These are phyloP conservation scores for Pseudococcus viburni DNA, from an alignment of 2,888 invertebrate species.

Conservation along the genomic window DNA sequence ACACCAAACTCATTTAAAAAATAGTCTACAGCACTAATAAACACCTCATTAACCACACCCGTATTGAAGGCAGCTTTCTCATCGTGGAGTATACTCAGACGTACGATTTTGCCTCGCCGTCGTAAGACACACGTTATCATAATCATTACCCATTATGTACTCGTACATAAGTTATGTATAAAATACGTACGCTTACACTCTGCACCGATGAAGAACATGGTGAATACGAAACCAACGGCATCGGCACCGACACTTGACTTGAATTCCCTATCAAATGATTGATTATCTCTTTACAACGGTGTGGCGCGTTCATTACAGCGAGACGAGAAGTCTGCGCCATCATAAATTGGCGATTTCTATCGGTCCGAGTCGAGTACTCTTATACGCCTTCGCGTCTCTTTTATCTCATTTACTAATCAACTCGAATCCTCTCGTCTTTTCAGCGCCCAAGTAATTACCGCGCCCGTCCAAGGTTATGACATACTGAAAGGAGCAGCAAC, in stretches of 20 bases:
- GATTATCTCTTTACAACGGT: background rate
- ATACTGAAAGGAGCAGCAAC: background rate
- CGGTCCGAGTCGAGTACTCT: background rate
- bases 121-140: background rate
- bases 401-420: slow-evolving; percentile 45
- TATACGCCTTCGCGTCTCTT: slow-evolving; percentile 15
- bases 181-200: background rate
- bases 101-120: background rate
- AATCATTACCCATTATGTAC: slow-evolving; percentile 18
- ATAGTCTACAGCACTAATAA: too few relatives aligned
- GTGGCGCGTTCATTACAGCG: slow-evolving; percentile 9
- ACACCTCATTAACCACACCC: too few relatives aligned
- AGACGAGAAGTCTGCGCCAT: slow-evolving; percentile 15
- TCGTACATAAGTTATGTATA: background rate
- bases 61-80: too few relatives aligned
- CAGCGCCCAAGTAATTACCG: slow-evolving; percentile 40
- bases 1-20: too few relatives aligned
- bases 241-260: background rate
- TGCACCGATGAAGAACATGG: background rate
- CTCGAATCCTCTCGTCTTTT: slow-evolving; percentile 15
- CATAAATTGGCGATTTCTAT: slow-evolving; percentile 41
- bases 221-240: background rate
- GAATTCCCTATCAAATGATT: slow-evolving; percentile 32
- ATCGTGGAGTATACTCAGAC: background rate
- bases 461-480: slow-evolving; percentile 30